Evolutionary conservation across 2,888 invertebrate genomes (phyloP), one percentile per base, ranked within the genome.

Genomic region (Sesia apiformis): DNA sequence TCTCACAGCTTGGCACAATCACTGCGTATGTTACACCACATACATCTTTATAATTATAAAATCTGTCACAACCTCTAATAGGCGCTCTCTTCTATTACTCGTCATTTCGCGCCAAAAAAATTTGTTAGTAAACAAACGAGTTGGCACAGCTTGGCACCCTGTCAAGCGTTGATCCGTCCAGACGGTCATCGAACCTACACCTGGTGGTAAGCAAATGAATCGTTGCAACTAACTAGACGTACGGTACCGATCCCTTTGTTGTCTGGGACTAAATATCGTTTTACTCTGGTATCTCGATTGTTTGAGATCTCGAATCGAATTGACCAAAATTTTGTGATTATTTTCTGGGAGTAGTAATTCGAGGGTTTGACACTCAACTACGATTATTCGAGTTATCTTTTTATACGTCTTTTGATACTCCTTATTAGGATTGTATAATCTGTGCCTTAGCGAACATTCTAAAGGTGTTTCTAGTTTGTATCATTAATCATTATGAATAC

Each of bases 111-210:
- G 46, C 46, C 46, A 46, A 46, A 46, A 46, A 46, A 46, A 7
- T 38, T 50, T 42, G 42, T 42, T 42, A 6, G 39, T 55, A 55
- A 52, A 55, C 55, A 55, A 55, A 52, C 46, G 40, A 49, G 55
- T 40, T 46, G 46, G 52, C 55, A 55, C 46, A 54, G 55, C 50
- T 38, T 8, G 51, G n/a, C 53, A 55, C 39, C 49, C 49, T 23
- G 38, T 40, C 53, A 50, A 46, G 43, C 43, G 38, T 52, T 38
- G 38, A 23, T n/a, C n/a, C 38, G 5, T 53, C 49, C 63, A 64
- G 65, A 65, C 66, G 66, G 65, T 66, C 66, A 57, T 55, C 63
- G 66, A 63, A 63, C 66, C 57, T 53, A 38, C 61, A 63, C 64
- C 64, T 66, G 61, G 51, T 54, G 52, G 50, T 7, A 50, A 38